These are phyloP conservation scores for Sclerodermus sp. DNA, from an alignment of 2,888 invertebrate species.

Conservation along the genomic window DNA sequence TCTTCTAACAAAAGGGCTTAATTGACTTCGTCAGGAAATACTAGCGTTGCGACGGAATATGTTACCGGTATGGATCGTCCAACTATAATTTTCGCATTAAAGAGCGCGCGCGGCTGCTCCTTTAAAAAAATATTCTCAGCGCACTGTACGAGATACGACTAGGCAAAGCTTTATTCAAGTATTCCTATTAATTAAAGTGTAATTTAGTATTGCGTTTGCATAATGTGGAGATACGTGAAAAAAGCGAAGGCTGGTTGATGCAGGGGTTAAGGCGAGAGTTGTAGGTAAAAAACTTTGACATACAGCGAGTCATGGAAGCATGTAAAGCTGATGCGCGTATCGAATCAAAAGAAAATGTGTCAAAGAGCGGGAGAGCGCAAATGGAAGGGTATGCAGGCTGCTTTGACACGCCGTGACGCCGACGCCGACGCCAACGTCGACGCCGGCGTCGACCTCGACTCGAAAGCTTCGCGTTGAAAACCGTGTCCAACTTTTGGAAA, in stretches of 20 bases:
- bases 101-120: too few species aligned
- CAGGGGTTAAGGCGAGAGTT: constrained; percentile 10
- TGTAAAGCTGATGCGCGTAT: constrained; percentile 20
- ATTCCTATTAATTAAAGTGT: too few species aligned
- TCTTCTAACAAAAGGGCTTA: constrained; percentile 41
- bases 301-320: constrained; percentile 16
- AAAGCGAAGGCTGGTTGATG: too few species aligned
- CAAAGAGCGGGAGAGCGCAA: constrained; percentile 48
- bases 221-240: too few species aligned
- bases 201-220: too few species aligned
- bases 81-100: too few species aligned
- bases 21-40: constrained; percentile 50
- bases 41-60: constrained; percentile 27
- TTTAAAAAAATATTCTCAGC: too few species aligned
- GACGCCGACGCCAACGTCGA: neutral
- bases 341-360: constrained; percentile 53
- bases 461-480: constrained; percentile 12
- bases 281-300: constrained; percentile 17
- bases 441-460: constrained; percentile 12
- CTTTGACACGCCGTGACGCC: constrained; percentile 36
- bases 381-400: constrained; percentile 35
- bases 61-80: constrained; percentile 20
- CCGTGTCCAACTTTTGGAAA: constrained; percentile 9
- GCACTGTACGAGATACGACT: too few species aligned
- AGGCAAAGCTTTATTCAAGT: too few species aligned